These are phyloP conservation scores for Heliothis subflexa DNA, from an alignment of 1,140 invertebrate genomes.

Conservation along the genomic window DNA sequence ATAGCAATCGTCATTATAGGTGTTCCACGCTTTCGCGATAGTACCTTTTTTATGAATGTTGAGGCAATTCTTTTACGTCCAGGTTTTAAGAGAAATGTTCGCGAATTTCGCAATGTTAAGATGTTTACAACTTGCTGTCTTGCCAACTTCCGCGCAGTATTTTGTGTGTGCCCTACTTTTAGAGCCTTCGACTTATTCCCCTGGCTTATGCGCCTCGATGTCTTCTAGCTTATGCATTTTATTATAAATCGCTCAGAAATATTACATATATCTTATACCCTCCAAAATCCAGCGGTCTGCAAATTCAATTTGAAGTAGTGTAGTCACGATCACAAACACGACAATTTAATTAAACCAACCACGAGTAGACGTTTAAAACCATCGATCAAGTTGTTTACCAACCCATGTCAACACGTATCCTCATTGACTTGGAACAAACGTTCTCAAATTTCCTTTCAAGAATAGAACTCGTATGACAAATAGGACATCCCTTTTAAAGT, in stretches of 20 bases:
- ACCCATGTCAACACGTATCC: background rate
- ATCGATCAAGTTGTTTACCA: conserved; percentile 5
- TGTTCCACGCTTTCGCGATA: background rate
- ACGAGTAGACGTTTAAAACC: conserved; percentile 4
- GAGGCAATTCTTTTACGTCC: conserved; percentile 22
- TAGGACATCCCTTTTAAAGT: background rate
- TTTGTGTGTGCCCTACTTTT: conserved; percentile 22
- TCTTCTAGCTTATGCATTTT: conserved; percentile 10
- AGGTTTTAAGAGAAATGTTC: conserved; percentile 27
- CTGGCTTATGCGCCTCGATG: background rate
- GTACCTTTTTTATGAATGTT: background rate
- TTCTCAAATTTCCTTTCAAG: background rate
- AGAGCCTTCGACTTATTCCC: conserved; percentile 1
- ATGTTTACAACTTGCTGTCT: conserved; percentile 31
- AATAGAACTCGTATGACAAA: background rate
- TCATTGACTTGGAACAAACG: too few species aligned
- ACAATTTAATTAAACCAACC: background rate
- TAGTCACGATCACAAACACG: background rate
- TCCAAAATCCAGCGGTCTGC: too few species aligned
- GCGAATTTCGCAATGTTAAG: conserved; percentile 26
- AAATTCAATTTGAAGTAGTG: too few species aligned
- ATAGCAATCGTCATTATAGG: conserved; percentile 3
- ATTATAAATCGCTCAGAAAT: conserved; percentile 15
- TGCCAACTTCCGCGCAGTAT: conserved; percentile 27
- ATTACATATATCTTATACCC: background rate